These are phyloP conservation scores for Bettongia penicillata DNA, from an alignment of 2,113 vertebrate species.

Conservation along the genomic window DNA sequence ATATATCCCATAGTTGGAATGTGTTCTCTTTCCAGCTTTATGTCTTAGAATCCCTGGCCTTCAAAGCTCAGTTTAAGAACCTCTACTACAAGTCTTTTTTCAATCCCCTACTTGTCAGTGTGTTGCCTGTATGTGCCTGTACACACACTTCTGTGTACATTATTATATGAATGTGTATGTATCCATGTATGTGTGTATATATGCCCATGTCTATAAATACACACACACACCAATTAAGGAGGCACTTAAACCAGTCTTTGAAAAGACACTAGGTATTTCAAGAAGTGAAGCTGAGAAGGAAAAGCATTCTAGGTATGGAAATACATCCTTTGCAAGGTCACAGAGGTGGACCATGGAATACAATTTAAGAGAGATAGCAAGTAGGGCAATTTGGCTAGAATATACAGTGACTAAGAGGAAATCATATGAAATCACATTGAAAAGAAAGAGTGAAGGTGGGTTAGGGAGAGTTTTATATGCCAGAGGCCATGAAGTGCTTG, in stretches of 20 bases:
- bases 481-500: neutral
- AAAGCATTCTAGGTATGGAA: neutral
- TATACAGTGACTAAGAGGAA: neutral
- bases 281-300: neutral
- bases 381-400: neutral
- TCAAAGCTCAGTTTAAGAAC: neutral
- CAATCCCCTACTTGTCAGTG: neutral
- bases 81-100: neutral
- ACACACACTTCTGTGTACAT: too few relatives aligned
- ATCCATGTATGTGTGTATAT: too few relatives aligned
- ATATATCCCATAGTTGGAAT: too few relatives aligned
- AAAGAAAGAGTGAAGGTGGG: neutral
- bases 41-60: neutral
- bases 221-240: neutral
- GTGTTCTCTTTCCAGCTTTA: neutral
- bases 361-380: neutral
- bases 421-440: neutral
- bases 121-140: neutral
- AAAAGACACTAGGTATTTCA: neutral
- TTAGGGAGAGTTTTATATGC: neutral
- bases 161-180: too few relatives aligned
- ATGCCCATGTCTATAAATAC: neutral
- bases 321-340: neutral
- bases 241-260: neutral
- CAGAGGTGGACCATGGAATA: neutral